Evolutionary conservation across 30 jellyfish, hydroid and myxozoan genomes (phyloP), one percentile per base, ranked within the genome.

Genomic region (Chironex yamaguchii): DNA sequence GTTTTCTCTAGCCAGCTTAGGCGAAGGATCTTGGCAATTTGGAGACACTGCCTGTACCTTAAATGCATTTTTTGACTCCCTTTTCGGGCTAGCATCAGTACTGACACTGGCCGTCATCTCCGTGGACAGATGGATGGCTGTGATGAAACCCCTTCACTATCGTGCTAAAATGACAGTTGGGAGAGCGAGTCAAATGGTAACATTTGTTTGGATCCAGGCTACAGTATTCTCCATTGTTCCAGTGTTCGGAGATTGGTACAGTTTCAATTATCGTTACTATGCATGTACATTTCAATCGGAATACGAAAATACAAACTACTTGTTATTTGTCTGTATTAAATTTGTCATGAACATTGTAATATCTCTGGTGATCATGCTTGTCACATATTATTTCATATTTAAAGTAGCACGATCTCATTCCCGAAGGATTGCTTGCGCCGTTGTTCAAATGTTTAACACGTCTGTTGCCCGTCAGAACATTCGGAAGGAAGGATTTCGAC

Each of bases 371-470:
- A 65, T 90, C 79, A 84, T 90, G 27, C 85, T 90, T 2, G 90
- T 84, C 28, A 90, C 97, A 20, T 90, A 90, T 35, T 83, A 77
- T 58, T 90, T 58, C 80, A 90, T 90, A 1, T 90, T 90, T 62
- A 93, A 94, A 4, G 94, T 90, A 4, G 97, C 97, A 20, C 76
- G 97, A 30, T 77, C 94, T 22, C 97, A 90, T 67, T 81, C 92
- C 2, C 52, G 92, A 62, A 83, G 97, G 66, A 90, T 90, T 1
- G 95, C 97, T 20, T 71, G 72, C 68, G 95, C 97, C 0, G 74
- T 90, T 3, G 77, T 90, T 1, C 76, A 88, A 22, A 70, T 86
- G 1, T 75, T 86, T 34, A 76, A 88, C 35, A 6, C 86, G 29
- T 86, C 76, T 33, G 81, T 80, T 35, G 52, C 49, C 78, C 92